A percentile compares a stretch with the other conserved stretches of the same genome.
Conservation (phyloP, 30 jellyfish, hydroid and myxozoan species). For the Pseudorhiza aurosa region DNA sequence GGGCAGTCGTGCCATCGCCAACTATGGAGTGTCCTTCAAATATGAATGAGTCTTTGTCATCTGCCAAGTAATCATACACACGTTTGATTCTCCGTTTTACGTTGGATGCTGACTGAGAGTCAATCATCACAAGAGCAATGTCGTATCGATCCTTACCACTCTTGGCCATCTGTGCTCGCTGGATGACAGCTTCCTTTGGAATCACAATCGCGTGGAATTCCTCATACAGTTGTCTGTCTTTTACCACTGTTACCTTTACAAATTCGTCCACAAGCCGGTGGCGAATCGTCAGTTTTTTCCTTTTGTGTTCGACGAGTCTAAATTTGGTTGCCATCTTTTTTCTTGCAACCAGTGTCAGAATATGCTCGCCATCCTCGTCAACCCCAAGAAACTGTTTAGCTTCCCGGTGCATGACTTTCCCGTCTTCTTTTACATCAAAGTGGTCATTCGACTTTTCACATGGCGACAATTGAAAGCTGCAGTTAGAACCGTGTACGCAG, state of each 20-base stretch:
- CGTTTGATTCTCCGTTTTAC: slow-evolving; percentile 55
- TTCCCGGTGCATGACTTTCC: background rate
- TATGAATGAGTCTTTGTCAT: slow-evolving; percentile 27
- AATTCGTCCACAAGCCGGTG: slow-evolving; percentile 24
- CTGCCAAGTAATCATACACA: slow-evolving; percentile 24
- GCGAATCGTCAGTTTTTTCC: background rate
- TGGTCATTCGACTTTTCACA: background rate
- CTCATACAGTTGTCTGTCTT: slow-evolving; percentile 22
- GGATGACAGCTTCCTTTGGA: background rate
- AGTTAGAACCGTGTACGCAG: background rate
- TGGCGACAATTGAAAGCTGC: background rate
- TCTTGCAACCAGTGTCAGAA: background rate
- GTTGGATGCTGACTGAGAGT: slow-evolving; percentile 81
- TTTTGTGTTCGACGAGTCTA: slow-evolving; percentile 1
- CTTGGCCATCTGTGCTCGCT: slow-evolving; percentile 1
- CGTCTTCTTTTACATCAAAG: background rate
- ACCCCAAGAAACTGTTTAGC: background rate
- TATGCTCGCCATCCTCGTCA: background rate
- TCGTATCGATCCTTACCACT: slow-evolving; percentile 17
- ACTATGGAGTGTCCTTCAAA: slow-evolving; percentile 79
- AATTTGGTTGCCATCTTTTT: slow-evolving; percentile 2
- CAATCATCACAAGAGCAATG: slow-evolving; percentile 68
- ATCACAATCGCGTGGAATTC: slow-evolving; percentile 55
- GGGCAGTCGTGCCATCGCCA: slow-evolving; percentile 97
- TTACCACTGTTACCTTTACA: slow-evolving; percentile 9